Conservation (phyloP, 2,797 vertebrate genomes). For the Podarcis lilfordi region DNA sequence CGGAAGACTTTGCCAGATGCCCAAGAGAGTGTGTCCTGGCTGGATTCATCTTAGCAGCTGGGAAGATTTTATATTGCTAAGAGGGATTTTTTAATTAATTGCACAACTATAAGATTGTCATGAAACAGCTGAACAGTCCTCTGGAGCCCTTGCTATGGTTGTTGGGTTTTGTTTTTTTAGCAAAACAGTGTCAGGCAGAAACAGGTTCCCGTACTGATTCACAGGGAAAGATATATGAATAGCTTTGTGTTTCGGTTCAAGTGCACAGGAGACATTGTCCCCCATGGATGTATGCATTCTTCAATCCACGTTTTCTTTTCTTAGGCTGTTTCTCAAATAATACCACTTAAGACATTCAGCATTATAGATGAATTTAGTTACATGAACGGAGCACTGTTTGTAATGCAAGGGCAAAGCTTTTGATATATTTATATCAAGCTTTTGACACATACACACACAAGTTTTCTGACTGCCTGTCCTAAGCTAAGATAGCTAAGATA, state of each 20-base stretch:
- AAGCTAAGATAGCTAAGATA: no score
- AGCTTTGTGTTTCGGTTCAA: constrained; percentile 40
- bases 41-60: constrained; percentile 18
- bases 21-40: constrained; percentile 15
- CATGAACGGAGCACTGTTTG: constrained; percentile 1
- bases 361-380: background rate
- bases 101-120: constrained; percentile 51
- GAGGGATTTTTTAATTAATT: constrained; percentile 67
- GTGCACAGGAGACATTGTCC: background rate
- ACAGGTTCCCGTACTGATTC: constrained; percentile 44
- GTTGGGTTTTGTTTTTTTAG: background rate
- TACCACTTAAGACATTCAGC: background rate
- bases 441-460: background rate
- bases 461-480: background rate
- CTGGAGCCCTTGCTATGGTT: constrained; percentile 57
- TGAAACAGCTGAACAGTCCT: constrained; percentile 60
- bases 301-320: background rate
- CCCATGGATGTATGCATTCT: background rate
- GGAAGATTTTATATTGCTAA: constrained; percentile 57
- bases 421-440: background rate
- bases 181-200: constrained; percentile 18
- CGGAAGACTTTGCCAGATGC: background rate
- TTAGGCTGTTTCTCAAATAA: background rate
- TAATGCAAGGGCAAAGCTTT: constrained; percentile 25
- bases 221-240: constrained; percentile 28